Base-by-base conservation (phyloP, 2,113 vertebrate genomes). In the Misgurnus anguillicaudatus region DNA sequence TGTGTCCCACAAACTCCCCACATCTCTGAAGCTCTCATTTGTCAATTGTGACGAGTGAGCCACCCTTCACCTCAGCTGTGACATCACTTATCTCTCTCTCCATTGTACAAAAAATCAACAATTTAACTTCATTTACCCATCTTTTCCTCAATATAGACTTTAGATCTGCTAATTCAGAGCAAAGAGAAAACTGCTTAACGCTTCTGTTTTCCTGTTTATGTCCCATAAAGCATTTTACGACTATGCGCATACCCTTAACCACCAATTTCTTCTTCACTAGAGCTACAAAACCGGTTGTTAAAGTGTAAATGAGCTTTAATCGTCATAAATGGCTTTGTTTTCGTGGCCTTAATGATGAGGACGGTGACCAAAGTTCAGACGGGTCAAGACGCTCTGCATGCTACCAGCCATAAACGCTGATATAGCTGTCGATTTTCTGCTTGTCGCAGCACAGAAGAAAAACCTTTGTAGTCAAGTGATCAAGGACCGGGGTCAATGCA, bases 281-380 rank as follows among this genome's bases (percentile, higher is more conserved):
- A 79, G 81, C 61, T 58, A 55, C 42, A 47, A 78, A 85, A 86
- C 63, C 2, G 4, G 39, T 61, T 64, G 78, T 62, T 60, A 85
- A 65, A 73, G 66, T 48, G 48, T 5, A 47, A 78, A 61, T n/a
- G 24, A 58, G 70, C 75, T 62, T 45, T 84, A 87, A 39, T 75
- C 38, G 9, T 38, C 14, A 36, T 75, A 80, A 78, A 89, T 88
- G 65, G 24, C 39, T 38, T 57, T 75, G 77, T 66, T 84, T 78
- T 65, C 19, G 38, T 53, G 21, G 57, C 78, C 58, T 13, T 65
- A 58, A 0, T 11, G 65, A 72, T 70, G 42, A 39, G n/a, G 58
- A 19, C 47, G 5, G 55, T 77, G 89, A 78, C 77, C 89, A 91
- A 86, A 89, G 90, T 90, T 69, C 90, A 81, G 71, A 69, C 64